These are phyloP conservation scores for Sycon ciliatum DNA, from an alignment of 37 sponge, comb jelly and placozoan genomes.

Conservation along the genomic window DNA sequence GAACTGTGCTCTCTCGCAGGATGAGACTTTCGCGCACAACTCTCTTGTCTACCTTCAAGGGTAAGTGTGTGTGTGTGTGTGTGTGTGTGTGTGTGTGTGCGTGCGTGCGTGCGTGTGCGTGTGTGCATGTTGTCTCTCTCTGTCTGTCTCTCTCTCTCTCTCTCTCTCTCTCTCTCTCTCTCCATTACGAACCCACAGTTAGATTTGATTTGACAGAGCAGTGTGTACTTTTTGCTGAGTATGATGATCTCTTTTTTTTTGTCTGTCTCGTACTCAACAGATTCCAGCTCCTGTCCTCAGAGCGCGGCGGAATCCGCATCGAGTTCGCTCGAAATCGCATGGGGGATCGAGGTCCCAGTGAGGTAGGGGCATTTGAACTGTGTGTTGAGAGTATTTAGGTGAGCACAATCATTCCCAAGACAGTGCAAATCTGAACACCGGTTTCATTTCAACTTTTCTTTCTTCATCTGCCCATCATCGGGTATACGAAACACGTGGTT, in stretches of 20 bases:
- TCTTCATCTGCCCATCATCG: too few species aligned
- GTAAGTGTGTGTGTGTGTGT: not conserved
- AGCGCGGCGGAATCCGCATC: not conserved
- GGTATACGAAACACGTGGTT: too few species aligned
- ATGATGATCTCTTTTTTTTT: not conserved
- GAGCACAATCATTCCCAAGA: too few species aligned
- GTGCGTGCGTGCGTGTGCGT: conserved; percentile 1
- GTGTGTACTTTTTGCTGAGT: not conserved
- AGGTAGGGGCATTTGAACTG: too few species aligned
- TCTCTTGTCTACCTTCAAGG: not conserved
- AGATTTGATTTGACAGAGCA: not conserved
- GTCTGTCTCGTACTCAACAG: not conserved
- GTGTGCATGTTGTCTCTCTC: not conserved
- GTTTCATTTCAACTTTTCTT: too few species aligned
- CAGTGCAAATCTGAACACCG: too few species aligned
- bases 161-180: conserved; percentile 14
- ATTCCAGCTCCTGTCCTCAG: not conserved
- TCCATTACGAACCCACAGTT: not conserved
- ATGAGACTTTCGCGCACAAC: too few species aligned
- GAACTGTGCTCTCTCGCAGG: too few species aligned
- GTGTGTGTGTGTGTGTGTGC: not conserved
- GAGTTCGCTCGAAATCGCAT: not conserved
- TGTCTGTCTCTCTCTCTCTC: conserved; percentile 5
- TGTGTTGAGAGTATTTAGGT: too few species aligned
- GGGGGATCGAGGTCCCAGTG: not conserved